phyloP scores from a whole-genome alignment of 2,888 invertebrate species.

The Folsomia candida region DNA sequence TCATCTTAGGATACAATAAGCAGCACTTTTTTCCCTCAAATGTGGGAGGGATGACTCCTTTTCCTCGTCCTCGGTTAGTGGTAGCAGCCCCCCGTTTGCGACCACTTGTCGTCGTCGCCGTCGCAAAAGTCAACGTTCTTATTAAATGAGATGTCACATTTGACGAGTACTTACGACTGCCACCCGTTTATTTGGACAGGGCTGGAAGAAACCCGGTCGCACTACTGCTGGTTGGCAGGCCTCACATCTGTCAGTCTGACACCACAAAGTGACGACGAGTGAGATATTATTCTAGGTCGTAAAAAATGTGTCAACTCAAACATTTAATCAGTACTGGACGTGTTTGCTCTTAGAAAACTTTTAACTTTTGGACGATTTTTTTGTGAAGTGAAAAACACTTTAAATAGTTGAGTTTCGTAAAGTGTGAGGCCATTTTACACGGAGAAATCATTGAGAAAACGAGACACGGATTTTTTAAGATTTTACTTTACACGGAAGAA shows the following conservation, averaged over 20 bases:
- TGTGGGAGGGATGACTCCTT: too few species aligned
- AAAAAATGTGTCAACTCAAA: not conserved
- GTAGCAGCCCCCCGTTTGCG: too few species aligned
- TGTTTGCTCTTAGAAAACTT: not conserved
- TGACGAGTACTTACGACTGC: not conserved
- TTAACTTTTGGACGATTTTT: not conserved
- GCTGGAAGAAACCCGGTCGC: not conserved
- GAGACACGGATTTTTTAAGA: not conserved
- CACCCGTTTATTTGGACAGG: not conserved
- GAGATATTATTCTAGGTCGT: not conserved
- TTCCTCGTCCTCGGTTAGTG: too few species aligned
- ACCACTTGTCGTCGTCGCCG: too few species aligned
- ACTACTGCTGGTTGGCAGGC: not conserved
- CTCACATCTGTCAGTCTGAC: not conserved
- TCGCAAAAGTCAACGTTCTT: too few species aligned
- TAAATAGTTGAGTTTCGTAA: too few species aligned
- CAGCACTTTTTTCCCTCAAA: too few species aligned
- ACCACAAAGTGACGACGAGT: not conserved
- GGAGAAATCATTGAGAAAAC: too few species aligned
- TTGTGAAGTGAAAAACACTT: not conserved
- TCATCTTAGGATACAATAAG: too few species aligned
- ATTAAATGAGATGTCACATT: too few species aligned
- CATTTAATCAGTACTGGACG: not conserved
- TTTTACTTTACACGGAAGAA: too few species aligned
- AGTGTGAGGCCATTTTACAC: too few species aligned